These are phyloP conservation scores for Bhutanitis thaidina DNA, from an alignment of 2,888 invertebrate species.

Conservation along the genomic window DNA sequence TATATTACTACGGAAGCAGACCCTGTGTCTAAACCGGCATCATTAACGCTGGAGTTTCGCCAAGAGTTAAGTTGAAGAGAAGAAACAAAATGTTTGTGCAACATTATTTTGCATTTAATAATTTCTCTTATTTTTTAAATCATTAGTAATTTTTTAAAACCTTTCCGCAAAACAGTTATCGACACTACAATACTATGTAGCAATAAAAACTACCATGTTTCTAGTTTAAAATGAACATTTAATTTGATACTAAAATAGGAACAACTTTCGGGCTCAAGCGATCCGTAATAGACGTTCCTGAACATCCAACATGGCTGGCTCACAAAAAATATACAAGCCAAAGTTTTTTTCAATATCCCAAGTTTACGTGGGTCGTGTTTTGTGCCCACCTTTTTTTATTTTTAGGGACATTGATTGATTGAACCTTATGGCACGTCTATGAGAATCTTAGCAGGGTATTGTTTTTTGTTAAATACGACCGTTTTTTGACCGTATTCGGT, in stretches of 20 bases:
- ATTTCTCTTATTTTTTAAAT: too few species aligned
- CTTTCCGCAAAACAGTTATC: not conserved
- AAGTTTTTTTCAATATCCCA: conserved; percentile 59
- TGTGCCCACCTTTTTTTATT: conserved; percentile 65
- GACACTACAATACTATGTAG: conserved; percentile 1
- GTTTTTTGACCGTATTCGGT: conserved; percentile 42
- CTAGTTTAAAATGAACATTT: conserved; percentile 26
- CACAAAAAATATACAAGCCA: conserved; percentile 61
- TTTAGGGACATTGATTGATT: conserved; percentile 77
- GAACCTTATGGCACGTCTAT: conserved; percentile 71
- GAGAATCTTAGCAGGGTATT: conserved; percentile 66
- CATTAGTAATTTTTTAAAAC: too few species aligned
- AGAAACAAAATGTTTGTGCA: too few species aligned
- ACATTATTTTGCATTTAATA: too few species aligned
- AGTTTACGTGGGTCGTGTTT: conserved; percentile 74
- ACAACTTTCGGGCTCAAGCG: conserved; percentile 29
- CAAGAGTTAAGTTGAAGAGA: too few species aligned
- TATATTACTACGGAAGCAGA: too few species aligned
- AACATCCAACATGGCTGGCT: conserved; percentile 48
- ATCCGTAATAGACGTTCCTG: conserved; percentile 56
- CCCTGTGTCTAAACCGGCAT: too few species aligned
- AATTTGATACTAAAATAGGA: conserved; percentile 46
- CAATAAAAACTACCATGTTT: conserved; percentile 23
- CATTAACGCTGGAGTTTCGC: too few species aligned
- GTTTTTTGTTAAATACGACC: conserved; percentile 52